These are phyloP conservation scores for Poeciliopsis occidentalis DNA, from an alignment of 2,113 vertebrate species.

Conservation along the genomic window DNA sequence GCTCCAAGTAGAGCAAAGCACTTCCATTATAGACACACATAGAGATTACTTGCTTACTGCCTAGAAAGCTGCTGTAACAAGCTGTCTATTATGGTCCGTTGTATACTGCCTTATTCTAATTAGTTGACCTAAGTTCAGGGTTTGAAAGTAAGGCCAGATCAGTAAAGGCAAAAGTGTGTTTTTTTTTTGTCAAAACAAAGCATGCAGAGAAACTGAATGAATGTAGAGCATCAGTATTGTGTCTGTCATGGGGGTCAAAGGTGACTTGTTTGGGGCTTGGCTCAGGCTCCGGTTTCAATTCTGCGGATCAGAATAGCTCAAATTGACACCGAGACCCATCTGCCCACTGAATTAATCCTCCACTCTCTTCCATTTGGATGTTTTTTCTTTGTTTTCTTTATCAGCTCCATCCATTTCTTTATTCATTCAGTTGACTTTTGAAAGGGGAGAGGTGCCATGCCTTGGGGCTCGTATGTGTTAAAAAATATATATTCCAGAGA, in stretches of 20 bases:
- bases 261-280: conserved; percentile 74
- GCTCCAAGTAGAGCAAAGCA: conserved; percentile 39
- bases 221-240: conserved; percentile 66
- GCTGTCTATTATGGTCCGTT: conserved; percentile 52
- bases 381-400: conserved; percentile 77
- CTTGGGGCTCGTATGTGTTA: conserved; percentile 65
- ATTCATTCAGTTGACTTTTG: conserved; percentile 80
- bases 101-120: conserved; percentile 62
- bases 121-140: conserved; percentile 62
- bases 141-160: conserved; percentile 62
- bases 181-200: conserved; percentile 64
- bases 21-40: conserved; percentile 21
- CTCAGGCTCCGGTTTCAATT: conserved; percentile 77
- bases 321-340: conserved; percentile 83
- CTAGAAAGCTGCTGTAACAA: conserved; percentile 11
- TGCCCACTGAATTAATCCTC: conserved; percentile 80
- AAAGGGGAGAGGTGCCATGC: conserved; percentile 81
- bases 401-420: conserved; percentile 81
- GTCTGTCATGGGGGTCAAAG: conserved; percentile 75
- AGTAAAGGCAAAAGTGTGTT: conserved; percentile 55
- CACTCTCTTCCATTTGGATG: conserved; percentile 76
- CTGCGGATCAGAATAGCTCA: conserved; percentile 80
- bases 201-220: conserved; percentile 63
- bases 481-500: conserved; percentile 63
- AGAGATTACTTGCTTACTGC: conserved; percentile 19